Base-by-base conservation (phyloP, 92 coral and sea anemone species). In the Anthopleura xanthogrammica region DNA sequence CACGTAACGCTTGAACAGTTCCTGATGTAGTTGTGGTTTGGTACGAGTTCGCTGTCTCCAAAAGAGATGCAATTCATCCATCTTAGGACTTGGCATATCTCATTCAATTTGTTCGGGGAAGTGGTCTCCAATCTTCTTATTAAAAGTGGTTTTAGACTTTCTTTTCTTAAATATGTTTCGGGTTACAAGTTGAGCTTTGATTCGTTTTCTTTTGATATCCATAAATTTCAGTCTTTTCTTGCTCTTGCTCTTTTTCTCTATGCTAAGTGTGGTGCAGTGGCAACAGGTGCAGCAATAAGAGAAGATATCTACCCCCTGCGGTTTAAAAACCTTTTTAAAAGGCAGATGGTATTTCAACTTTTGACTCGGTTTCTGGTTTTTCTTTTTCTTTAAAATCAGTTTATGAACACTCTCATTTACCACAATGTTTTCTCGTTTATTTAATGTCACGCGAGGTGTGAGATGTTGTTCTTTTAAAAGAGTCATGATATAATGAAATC, bases 271-370 rank as follows among this genome's bases (percentile, higher is more conserved):
- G 29, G 8, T 19, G 29, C 22, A 62, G 70, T 62, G 29, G 70
- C 70, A 62, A n/a, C 70, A 62, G 70, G 70, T 62, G 10, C 70
- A 62, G 70, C 24, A 62, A 62, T 62, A 62, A 62, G 70, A 62
- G 70, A 62, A 62, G 17, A 62, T 62, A n/a, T 22, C 70, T 62
- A 62, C 29, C 9, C 24, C 70, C 9, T 19, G 70, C 17, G 70
- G 29, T 62, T 62, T 62, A 6, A 62, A 3, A 62, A 20, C 70
- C 29, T 12, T 62, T 62, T 62, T 62, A 22, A 19, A 62, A 62
- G 70, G 29, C 29, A 62, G 70, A 62, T 12, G 29, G 70, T 62
- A 62, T 62, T 62, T 62, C 70, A 62, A 7, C 70, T n/a, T n/a
- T 62, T 62, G 70, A 5, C 70, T n/a, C 29, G 29, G 70, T 62